Base-by-base conservation (phyloP, 1,140 invertebrate genomes). In the Mamestra configurata region DNA sequence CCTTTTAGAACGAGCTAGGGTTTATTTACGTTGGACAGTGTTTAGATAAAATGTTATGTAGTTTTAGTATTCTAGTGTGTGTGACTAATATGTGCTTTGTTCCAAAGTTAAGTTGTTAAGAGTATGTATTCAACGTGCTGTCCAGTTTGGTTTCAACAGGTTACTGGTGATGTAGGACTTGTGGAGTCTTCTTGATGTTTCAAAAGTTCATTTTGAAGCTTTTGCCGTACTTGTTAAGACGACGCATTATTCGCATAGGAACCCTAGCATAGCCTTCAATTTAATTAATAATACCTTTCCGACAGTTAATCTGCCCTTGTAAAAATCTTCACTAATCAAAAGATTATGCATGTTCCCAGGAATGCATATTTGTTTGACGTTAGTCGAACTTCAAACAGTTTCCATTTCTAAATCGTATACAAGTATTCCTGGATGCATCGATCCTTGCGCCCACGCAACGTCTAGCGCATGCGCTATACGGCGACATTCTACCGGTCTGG, bases 401-500 rank as follows among this genome's bases (percentile, higher is more conserved):
- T 49, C 43, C 4, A 46, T 27, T 70, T 70, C 22, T 5, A 70
- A 49, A 43, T 49, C 6, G 13, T 70, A 46, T 13, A 49, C 15
- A 49, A n/a, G 10, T 49, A 70, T 49, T 46, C 37, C 66, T 70
- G 40, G 40, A 70, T 49, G 66, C 66, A 49, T 22, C 7, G 66
- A 66, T 66, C 61, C 22, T 20, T 43, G 37, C 66, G 22, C 66
- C 40, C 22, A 70, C 40, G 66, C 66, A 49, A 0, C 40, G 20
- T 49, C 22, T 10, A 70, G 20, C 11, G 22, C 40, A 68, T 43
- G 66, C 66, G 66, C 40, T 64, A n/a, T 70, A 43, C 43, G 43
- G 40, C 40, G 13, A 70, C 66, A 49, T 70, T 70, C 40, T 70
- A 70, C 66, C 22, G 20, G 66, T 70, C 40, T 46, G 20, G 66